Evolutionary conservation across 2,797 vertebrate species (phyloP).

Genomic region (Bovichtus variegatus): DNA sequence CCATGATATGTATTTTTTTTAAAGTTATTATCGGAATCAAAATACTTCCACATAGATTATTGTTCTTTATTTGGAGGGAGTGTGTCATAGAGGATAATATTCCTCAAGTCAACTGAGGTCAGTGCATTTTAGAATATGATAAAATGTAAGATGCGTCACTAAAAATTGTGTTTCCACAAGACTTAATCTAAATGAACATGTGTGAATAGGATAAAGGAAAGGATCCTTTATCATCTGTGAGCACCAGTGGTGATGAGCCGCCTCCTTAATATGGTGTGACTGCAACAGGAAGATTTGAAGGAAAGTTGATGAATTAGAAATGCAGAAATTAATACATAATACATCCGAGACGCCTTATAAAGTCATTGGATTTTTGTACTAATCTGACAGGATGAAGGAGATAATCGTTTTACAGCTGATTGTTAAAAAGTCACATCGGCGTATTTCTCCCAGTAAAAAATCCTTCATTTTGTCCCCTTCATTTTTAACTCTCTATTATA

Average conservation of each 20-base stretch:
- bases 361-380: constrained; percentile 14
- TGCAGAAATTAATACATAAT: constrained; percentile 40
- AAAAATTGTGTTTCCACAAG: constrained; percentile 1
- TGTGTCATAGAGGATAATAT: neutral
- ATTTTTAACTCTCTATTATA: constrained; percentile 11
- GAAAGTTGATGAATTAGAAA: constrained; percentile 29
- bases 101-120: constrained; percentile 10
- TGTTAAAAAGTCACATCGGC: neutral
- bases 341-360: neutral
- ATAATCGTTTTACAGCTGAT: constrained; percentile 20
- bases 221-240: constrained; percentile 19
- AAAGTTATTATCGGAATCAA: neutral
- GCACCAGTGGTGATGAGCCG: constrained; percentile 7
- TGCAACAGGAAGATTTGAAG: constrained; percentile 17
- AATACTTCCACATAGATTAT: neutral
- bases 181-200: constrained; percentile 2
- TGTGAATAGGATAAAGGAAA: constrained; percentile 23
- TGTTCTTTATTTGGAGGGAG: neutral
- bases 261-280: constrained; percentile 30
- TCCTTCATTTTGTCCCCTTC: neutral
- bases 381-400: constrained; percentile 28
- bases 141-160: constrained; percentile 1
- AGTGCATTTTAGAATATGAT: neutral
- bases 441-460: constrained; percentile 11
- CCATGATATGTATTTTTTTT: neutral